Conservation (phyloP, 2,113 vertebrate species). For the Smithornis capensis region DNA sequence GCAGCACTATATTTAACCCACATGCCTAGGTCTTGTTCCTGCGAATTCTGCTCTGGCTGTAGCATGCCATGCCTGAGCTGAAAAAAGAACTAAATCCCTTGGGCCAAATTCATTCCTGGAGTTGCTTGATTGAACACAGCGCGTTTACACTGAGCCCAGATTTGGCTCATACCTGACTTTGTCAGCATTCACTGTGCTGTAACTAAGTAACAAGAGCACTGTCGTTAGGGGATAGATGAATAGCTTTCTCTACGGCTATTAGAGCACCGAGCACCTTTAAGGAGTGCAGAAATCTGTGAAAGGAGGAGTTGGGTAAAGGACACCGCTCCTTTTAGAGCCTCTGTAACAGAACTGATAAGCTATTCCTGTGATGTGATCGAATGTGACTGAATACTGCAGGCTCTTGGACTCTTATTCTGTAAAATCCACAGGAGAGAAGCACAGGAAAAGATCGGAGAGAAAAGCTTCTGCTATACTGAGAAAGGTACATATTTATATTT, state of each 20-base stretch:
- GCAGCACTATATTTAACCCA: not conserved
- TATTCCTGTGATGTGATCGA: constrained; percentile 57
- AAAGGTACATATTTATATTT: constrained; percentile 64
- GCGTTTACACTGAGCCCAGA: not conserved
- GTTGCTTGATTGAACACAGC: not conserved
- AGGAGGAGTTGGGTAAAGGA: constrained; percentile 41
- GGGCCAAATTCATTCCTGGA: constrained; percentile 39
- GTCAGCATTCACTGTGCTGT: constrained; percentile 45
- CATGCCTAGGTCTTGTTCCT: constrained; percentile 15
- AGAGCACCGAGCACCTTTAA: constrained; percentile 54
- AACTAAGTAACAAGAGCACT: constrained; percentile 54
- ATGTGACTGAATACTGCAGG: constrained; percentile 50
- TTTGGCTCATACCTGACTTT: constrained; percentile 48
- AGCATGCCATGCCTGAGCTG: not conserved
- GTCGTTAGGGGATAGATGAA: constrained; percentile 9
- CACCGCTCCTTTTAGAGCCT: constrained; percentile 41
- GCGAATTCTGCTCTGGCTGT: not conserved
- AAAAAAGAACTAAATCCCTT: constrained; percentile 23
- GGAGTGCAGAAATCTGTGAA: constrained; percentile 16
- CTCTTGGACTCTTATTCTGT: constrained; percentile 45
- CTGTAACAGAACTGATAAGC: constrained; percentile 43
- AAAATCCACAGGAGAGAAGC: constrained; percentile 45
- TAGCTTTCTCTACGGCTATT: constrained; percentile 16
- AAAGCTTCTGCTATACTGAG: not conserved
- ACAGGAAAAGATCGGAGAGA: constrained; percentile 22